Base-by-base conservation (phyloP, 1,140 invertebrate species). In the Zaprionus inermis region DNA sequence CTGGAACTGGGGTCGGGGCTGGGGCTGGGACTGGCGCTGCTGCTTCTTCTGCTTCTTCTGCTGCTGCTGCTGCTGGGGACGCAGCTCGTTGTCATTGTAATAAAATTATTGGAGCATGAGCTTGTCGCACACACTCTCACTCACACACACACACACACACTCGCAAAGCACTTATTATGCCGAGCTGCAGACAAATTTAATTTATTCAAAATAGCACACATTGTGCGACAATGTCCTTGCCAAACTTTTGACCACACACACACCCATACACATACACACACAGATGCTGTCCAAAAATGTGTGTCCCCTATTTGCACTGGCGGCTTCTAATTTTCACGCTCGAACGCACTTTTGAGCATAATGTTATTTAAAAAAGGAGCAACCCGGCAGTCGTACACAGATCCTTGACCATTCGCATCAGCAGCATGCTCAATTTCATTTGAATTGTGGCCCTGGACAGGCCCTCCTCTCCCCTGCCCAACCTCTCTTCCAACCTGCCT, bases 121-220 rank as follows among this genome's bases (percentile, higher is more conserved):
- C 58, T 70, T 63, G 52, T 60, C 54, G 60, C 74, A 64, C 79
- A 64, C 58, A 57, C 38, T 76, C 32, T 22, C 41, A 55, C 60
- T 46, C 36, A 41, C 32, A 32, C 60, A 51, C 41, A 55, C 55
- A 14, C 57, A 22, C 24, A 28, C 46, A 18, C 58, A 32, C 22
- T 41, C 24, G 51, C 18, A 20, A 59, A 76, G 65, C 70, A 56
- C 78, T 81, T 81, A 86, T 81, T 76, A 81, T 75, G 65, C 44
- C 56, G 34, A 63, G 61, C 58, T 66, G 61, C 72, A 83, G 66
- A 77, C 66, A 83, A 74, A 86, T 86, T 86, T 74, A 83, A 86
- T 86, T 86, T 86, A 86, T 83, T 86, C 79, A 86, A 86, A 86
- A 83, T 88, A 72, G 70, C 59, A 72, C 61, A 81, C 67, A 81